Base-by-base conservation (phyloP, 1,140 invertebrate genomes). In the Berghia stephanieae region DNA sequence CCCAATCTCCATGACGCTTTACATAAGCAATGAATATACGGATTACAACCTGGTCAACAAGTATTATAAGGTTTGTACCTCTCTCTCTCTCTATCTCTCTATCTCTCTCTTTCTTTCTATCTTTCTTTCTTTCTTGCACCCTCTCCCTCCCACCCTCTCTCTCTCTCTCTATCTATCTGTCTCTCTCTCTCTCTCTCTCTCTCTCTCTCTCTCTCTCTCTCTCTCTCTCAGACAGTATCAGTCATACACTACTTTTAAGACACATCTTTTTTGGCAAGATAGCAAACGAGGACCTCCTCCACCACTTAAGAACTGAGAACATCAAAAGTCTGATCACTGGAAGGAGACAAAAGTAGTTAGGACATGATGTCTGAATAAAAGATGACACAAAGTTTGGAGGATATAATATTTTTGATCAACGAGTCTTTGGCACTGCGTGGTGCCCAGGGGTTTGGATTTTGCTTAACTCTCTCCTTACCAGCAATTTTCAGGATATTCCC, bases 151-250 rank as follows among this genome's bases (percentile, higher is more conserved):
- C 8, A 36, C 31, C 40, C 10, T 68, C 66, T 68, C 10, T 68
- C 10, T 68, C 66, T 68, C 66, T 68, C 10, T 16, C 31, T 68
- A 3, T 68, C 10, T 68, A 27, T 68, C 66, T 68, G 10, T 68
- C 21, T 16, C 21, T 34, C 34, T 31, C 10, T 34, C 34, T 68
- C 66, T 31, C 66, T 21, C 31, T 68, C 66, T 68, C 66, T 68
- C 8, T 68, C 31, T 68, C 10, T 68, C 66, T 68, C 10, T 68
- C 10, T 68, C 66, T 68, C 66, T 68, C 10, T 16, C 31, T 68
- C 10, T 68, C 31, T 68, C 66, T 68, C 66, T 68, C 10, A 36
- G 27, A 36, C 10, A 36, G 27, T 68, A 27, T 68, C 66, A 6
- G 8, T 68, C 31, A 36, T 5, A 6, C 31, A 10, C 66, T 68